These are phyloP conservation scores for Poeciliopsis presidionis DNA, from an alignment of 2,797 vertebrate genomes.

Conservation along the genomic window DNA sequence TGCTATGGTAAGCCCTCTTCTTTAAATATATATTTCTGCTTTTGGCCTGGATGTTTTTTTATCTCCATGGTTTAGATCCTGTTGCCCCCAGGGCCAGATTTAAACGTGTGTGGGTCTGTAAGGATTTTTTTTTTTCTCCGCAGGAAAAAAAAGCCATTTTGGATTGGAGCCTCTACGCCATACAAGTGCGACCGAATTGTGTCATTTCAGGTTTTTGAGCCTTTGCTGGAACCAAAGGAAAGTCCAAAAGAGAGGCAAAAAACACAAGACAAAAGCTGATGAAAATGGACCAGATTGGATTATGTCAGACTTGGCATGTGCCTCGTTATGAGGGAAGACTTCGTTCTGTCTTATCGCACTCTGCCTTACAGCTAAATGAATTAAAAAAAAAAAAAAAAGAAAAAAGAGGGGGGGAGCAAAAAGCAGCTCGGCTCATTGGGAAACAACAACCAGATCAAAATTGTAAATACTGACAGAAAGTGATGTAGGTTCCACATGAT, in stretches of 20 bases:
- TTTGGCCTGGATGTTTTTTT: conserved; percentile 83
- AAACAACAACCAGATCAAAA: conserved; percentile 78
- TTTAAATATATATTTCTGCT: conserved; percentile 84
- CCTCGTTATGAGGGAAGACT: conserved; percentile 81
- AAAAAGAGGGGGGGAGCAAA: conserved; percentile 37
- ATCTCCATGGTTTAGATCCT: conserved; percentile 83
- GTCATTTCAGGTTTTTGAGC: conserved; percentile 87
- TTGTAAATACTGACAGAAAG: conserved; percentile 78
- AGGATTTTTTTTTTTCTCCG: conserved; percentile 78
- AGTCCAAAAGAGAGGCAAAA: conserved; percentile 87
- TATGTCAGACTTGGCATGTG: conserved; percentile 86
- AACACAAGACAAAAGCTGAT: conserved; percentile 84
- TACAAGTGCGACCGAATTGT: conserved; percentile 87
- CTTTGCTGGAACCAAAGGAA: conserved; percentile 82
- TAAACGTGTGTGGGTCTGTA: conserved; percentile 89
- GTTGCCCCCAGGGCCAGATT: conserved; percentile 86
- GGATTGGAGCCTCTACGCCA: conserved; percentile 80
- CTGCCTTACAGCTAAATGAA: conserved; percentile 84
- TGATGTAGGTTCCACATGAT: conserved; percentile 64
- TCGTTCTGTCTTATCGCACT: conserved; percentile 84
- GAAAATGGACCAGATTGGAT: conserved; percentile 87
- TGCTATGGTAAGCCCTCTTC: conserved; percentile 82
- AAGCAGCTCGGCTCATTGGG: conserved; percentile 71
- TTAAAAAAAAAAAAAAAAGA: conserved; percentile 36
- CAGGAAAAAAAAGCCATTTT: conserved; percentile 80